Conservation (phyloP, 2,888 invertebrate species). For the Leptodirus hochenwartii region DNA sequence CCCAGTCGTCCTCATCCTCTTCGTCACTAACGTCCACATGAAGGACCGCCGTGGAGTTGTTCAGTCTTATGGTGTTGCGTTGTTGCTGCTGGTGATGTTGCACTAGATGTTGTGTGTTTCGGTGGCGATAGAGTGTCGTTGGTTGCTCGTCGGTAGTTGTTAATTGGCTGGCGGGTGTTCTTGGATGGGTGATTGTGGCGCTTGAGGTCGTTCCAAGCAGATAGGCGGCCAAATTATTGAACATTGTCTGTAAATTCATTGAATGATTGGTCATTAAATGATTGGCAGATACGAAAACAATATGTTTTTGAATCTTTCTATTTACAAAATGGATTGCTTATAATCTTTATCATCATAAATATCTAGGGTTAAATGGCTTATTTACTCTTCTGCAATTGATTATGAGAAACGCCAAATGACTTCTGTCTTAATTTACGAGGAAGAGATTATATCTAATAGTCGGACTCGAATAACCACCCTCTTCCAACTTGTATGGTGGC, state of each 20-base stretch:
- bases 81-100: conserved; percentile 22
- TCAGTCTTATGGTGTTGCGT: conserved; percentile 21
- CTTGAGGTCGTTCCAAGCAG: conserved; percentile 21
- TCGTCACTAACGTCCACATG: conserved; percentile 23
- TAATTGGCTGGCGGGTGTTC: conserved; percentile 11
- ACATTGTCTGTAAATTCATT: conserved; percentile 32
- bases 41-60: too few species aligned
- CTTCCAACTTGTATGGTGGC: too few species aligned
- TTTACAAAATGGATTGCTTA: too few species aligned
- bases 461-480: too few species aligned
- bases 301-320: conserved; percentile 5
- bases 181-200: too few species aligned
- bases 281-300: conserved; percentile 7
- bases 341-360: too few species aligned
- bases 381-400: too few species aligned
- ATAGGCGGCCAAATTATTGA: conserved; percentile 40
- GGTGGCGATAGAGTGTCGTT: conserved; percentile 13
- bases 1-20: conserved; percentile 34
- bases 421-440: too few species aligned
- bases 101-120: conserved; percentile 13
- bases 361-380: too few species aligned
- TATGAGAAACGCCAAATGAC: too few species aligned
- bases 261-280: conserved; percentile 4
- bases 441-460: too few species aligned
- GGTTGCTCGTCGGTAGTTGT: conserved; percentile 22